Percentiles rank a stretch among this genome's conserved stretches.
phyloP scores from a whole-genome alignment of 2,797 vertebrate species.

The Champsocephalus gunnari region DNA sequence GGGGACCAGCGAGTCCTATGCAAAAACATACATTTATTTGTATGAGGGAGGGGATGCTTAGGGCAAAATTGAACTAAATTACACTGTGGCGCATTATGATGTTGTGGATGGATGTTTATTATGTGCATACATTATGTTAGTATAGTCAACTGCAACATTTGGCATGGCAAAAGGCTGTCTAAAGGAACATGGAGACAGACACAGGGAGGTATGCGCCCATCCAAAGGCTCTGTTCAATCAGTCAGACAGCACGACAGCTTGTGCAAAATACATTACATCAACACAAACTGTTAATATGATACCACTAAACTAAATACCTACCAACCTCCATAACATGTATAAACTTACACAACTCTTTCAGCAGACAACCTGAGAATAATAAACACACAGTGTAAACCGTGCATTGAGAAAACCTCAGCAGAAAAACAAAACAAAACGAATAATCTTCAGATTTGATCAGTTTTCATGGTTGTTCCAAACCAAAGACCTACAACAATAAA shows the following conservation, averaged over 20 bases:
- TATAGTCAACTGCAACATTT: slow-evolving; percentile 31
- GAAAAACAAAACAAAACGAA: slow-evolving; percentile 7
- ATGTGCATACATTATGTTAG: slow-evolving; percentile 39
- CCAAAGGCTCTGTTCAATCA: slow-evolving; percentile 1
- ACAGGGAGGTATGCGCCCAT: neutral
- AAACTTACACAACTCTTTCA: neutral
- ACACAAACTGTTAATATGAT: slow-evolving; percentile 8
- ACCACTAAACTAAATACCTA: slow-evolving; percentile 4
- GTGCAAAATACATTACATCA: slow-evolving; percentile 19
- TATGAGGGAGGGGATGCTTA: slow-evolving; percentile 34
- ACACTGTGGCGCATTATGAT: slow-evolving; percentile 26
- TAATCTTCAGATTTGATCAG: slow-evolving; percentile 1
- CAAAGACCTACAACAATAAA: slow-evolving; percentile 8
- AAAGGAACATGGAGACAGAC: slow-evolving; percentile 25
- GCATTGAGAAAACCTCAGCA: neutral
- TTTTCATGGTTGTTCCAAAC: slow-evolving; percentile 17
- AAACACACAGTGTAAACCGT: slow-evolving; percentile 1
- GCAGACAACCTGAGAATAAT: slow-evolving; percentile 3
- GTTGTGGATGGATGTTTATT: slow-evolving; percentile 42
- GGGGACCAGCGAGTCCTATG: neutral
- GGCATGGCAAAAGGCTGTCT: slow-evolving; percentile 14
- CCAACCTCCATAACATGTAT: slow-evolving; percentile 5
- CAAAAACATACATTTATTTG: slow-evolving; percentile 19
- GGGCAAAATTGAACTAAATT: slow-evolving; percentile 33
- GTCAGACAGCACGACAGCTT: slow-evolving; percentile 18